These are phyloP conservation scores for Isichthys henryi DNA, from an alignment of 2,113 vertebrate species.

Conservation along the genomic window DNA sequence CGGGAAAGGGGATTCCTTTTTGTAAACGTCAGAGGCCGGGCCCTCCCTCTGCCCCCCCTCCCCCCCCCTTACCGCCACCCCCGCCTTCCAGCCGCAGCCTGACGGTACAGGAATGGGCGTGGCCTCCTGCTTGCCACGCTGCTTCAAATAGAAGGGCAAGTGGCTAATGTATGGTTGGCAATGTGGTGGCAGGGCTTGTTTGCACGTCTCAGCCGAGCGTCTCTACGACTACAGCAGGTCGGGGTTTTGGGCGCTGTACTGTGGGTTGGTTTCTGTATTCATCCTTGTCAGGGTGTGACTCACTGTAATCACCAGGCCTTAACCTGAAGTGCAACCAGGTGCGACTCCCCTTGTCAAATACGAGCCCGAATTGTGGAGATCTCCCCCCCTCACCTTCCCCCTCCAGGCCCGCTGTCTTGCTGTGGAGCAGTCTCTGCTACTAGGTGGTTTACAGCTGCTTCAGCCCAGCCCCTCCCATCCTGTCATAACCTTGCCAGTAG, in stretches of 20 bases:
- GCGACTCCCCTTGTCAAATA: not conserved
- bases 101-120: not conserved
- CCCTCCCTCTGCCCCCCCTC: slow-evolving; percentile 5
- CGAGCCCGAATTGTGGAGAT: not conserved
- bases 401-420: not conserved
- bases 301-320: not conserved
- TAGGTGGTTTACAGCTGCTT: slow-evolving; percentile 7
- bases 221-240: not conserved
- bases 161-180: not conserved
- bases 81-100: not conserved
- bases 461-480: not conserved
- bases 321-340: not conserved
- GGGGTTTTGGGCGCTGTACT: not conserved
- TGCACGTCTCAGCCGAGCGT: not conserved
- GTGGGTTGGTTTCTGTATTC: not conserved
- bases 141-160: not conserved
- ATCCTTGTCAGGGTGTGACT: not conserved
- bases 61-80: not conserved
- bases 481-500: not conserved
- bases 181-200: not conserved
- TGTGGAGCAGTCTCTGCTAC: not conserved
- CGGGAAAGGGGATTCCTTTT: slow-evolving; percentile 25
- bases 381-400: not conserved
- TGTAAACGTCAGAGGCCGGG: slow-evolving; percentile 17
- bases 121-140: not conserved